phyloP scores from a whole-genome alignment of 2,797 vertebrate genomes.

The Eurystomus glaucurus region DNA sequence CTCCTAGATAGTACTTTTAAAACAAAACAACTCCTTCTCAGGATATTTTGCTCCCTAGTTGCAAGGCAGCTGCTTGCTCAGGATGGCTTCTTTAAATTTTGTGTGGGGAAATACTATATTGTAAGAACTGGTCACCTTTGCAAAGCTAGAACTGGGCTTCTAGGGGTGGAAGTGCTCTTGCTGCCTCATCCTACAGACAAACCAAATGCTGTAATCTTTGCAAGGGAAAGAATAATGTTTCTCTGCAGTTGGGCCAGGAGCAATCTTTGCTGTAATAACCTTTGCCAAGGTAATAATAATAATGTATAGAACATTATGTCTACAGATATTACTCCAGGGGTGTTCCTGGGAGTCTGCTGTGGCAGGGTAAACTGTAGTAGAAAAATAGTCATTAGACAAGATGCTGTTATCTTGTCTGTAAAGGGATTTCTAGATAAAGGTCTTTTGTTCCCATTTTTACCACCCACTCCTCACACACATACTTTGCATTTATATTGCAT shows the following conservation, averaged over 20 bases:
- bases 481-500: background rate
- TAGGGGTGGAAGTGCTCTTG: background rate
- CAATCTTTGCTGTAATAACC: background rate
- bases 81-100: background rate
- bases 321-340: background rate
- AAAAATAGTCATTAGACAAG: background rate
- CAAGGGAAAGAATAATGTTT: background rate
- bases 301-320: background rate
- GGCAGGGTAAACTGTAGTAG: background rate
- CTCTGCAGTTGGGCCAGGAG: background rate
- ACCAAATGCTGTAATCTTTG: background rate
- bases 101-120: background rate
- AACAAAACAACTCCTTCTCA: background rate
- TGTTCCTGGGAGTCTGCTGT: conserved; percentile 10
- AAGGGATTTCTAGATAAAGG: background rate
- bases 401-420: background rate
- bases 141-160: background rate
- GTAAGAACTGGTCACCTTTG: background rate
- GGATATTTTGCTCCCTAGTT: background rate
- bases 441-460: background rate
- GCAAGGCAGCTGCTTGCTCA: background rate
- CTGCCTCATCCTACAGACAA: background rate
- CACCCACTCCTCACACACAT: background rate
- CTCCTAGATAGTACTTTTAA: background rate
- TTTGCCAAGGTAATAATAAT: conserved; percentile 3